Percentiles rank a stretch among this genome's conserved stretches.
These are phyloP conservation scores for Petrophora chlorosata DNA, from an alignment of 2,888 invertebrate genomes.

Conservation along the genomic window DNA sequence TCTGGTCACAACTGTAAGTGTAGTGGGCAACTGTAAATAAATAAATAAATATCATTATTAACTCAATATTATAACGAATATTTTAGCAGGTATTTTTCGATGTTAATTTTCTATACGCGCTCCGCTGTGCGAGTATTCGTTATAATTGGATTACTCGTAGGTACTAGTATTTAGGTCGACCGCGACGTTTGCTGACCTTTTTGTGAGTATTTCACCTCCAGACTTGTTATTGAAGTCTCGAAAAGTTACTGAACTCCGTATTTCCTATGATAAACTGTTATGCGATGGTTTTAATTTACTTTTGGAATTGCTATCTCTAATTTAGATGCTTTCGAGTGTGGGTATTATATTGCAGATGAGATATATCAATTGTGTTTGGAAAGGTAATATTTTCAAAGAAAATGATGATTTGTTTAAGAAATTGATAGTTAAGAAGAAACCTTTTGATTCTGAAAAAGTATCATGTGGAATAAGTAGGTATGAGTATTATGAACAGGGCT, in stretches of 20 bases:
- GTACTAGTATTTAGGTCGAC: conserved; percentile 66
- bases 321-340: conserved; percentile 10
- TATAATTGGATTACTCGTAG: conserved; percentile 68
- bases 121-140: conserved; percentile 44
- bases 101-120: conserved; percentile 39
- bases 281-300: conserved; percentile 34
- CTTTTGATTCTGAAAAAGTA: no score
- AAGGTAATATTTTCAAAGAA: neutral
- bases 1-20: no score
- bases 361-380: no score
- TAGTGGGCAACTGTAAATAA: no score
- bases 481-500: no score
- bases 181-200: conserved; percentile 63
- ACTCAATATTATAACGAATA: neutral
- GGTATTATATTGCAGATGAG: no score
- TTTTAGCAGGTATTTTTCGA: conserved; percentile 8
- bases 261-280: conserved; percentile 46
- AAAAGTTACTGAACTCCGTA: conserved; percentile 40
- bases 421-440: no score
- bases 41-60: no score
- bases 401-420: no score
- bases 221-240: conserved; percentile 51
- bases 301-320: conserved; percentile 22
- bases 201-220: conserved; percentile 58
- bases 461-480: no score